A percentile compares a stretch with the other conserved stretches of the same genome.
Conservation (phyloP, 2,113 vertebrate species). For the Philantomba maxwellii region DNA sequence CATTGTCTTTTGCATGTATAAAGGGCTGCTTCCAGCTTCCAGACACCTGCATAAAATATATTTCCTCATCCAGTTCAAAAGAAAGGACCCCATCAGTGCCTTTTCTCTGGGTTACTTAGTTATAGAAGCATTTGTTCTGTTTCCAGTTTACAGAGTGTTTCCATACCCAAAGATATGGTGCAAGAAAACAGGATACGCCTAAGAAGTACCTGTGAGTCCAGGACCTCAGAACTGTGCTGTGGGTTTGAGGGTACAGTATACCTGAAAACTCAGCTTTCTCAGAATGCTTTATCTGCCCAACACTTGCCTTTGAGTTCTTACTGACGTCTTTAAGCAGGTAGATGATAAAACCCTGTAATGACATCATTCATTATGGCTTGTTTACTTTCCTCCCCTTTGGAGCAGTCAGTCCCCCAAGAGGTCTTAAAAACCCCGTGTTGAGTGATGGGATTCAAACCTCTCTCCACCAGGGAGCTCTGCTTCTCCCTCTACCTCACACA, state of each 20-base stretch:
- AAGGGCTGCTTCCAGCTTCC: not conserved
- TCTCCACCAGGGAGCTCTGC: not conserved
- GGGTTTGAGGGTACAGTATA: rapidly evolving
- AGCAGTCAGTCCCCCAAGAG: not conserved
- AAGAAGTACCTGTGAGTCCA: not conserved
- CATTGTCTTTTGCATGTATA: not conserved
- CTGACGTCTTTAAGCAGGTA: not conserved
- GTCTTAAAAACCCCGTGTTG: not conserved
- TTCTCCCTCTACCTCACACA: not conserved
- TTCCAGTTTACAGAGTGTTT: not conserved
- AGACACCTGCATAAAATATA: slow-evolving; percentile 26
- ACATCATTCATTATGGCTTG: not conserved
- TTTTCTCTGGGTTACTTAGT: not conserved
- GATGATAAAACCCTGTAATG: not conserved
- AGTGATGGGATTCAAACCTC: slow-evolving; percentile 17
- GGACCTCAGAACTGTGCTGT: not conserved
- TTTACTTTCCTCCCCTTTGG: not conserved
- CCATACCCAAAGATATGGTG: not conserved
- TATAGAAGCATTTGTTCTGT: not conserved
- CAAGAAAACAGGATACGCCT: not conserved
- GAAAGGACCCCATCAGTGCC: not conserved
- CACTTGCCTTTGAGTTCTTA: not conserved
- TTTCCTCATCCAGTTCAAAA: not conserved
- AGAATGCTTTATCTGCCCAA: not conserved
- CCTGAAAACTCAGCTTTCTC: not conserved